A percentile compares a stretch with the other conserved stretches of the same genome.
Conservation (phyloP, 2,888 invertebrate genomes). For the Eledone cirrhosa region DNA sequence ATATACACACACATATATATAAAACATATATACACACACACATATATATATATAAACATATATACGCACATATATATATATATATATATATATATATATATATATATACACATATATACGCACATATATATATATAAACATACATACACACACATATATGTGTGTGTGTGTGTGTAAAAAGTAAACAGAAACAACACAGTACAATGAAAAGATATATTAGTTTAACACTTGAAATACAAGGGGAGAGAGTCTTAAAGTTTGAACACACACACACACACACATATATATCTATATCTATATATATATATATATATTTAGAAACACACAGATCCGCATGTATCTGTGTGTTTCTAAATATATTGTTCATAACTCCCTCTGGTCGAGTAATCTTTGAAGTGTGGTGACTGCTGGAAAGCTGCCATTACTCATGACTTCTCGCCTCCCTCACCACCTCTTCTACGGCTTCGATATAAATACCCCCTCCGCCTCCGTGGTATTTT, state of each 20-base stretch:
- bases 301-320: not conserved
- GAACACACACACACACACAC: not conserved
- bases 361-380: too few species aligned
- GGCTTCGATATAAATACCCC: too few species aligned
- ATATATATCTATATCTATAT: not conserved
- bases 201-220: too few species aligned
- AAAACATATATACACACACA: not conserved
- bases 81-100: conserved; percentile 27
- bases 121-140: conserved; percentile 20
- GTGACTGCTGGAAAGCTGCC: too few species aligned
- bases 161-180: too few species aligned
- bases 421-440: too few species aligned
- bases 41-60: conserved; percentile 18
- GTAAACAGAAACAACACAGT: too few species aligned
- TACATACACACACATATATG: not conserved
- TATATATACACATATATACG: conserved; percentile 23
- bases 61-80: conserved; percentile 10
- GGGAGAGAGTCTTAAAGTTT: not conserved
- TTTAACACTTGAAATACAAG: not conserved
- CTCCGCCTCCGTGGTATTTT: too few species aligned
- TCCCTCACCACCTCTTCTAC: too few species aligned
- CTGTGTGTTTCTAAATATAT: not conserved
- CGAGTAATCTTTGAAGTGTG: too few species aligned
- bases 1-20: not conserved
- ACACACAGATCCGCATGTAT: not conserved